Evolutionary conservation across 2,797 vertebrate species (phyloP).

Genomic region (Coccyzus lansbergi): DNA sequence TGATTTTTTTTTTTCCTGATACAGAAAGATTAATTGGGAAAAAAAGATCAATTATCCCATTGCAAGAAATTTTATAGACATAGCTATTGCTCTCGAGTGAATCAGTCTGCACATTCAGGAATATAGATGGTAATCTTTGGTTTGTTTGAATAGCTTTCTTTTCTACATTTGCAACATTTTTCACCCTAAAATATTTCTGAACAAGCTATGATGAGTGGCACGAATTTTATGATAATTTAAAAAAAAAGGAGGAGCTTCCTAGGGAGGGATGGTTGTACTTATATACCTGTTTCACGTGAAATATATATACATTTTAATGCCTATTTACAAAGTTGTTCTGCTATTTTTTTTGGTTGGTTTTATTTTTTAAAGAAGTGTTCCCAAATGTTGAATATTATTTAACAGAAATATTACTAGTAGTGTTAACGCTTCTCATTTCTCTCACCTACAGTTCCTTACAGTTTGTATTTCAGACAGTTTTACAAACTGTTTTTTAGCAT

Average conservation of each 20-base stretch:
- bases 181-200: neutral
- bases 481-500: neutral
- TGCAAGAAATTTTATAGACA: neutral
- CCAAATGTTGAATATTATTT: neutral
- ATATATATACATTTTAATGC: neutral
- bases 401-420: neutral
- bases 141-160: neutral
- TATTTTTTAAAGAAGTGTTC: neutral
- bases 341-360: neutral
- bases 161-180: neutral
- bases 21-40: neutral
- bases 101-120: neutral
- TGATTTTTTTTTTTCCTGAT: neutral
- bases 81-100: neutral
- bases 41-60: neutral
- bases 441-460: neutral
- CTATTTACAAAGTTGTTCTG: no score
- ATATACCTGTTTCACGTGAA: neutral
- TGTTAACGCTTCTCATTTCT: neutral
- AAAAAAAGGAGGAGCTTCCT: neutral
- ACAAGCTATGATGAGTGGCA: neutral
- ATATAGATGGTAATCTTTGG: neutral
- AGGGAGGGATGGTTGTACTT: neutral
- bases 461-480: neutral
- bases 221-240: neutral